Percentiles rank a stretch among this genome's conserved stretches.
Conservation (phyloP, 1,140 invertebrate species). For the Sarcophaga peregrina region DNA sequence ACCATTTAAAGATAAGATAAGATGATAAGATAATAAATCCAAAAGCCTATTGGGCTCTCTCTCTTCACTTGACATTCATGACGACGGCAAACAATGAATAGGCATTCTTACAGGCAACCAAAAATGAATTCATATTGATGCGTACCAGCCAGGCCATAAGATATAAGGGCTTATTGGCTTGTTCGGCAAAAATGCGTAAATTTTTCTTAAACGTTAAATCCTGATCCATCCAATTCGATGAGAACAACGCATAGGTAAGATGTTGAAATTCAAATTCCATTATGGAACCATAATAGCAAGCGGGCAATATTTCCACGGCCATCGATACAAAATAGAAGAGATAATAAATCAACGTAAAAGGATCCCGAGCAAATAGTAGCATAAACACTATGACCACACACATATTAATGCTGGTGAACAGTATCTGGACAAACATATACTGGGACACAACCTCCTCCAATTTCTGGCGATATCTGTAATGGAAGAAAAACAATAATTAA, state of each 20-base stretch:
- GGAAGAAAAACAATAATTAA: background rate
- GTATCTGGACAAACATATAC: slow-evolving; percentile 42
- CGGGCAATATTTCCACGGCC: slow-evolving; percentile 32
- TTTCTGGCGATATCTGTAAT: slow-evolving; percentile 47
- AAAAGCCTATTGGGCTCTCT: too few species aligned
- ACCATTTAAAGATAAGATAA: too few species aligned
- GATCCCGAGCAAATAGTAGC: slow-evolving; percentile 29
- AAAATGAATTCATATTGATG: slow-evolving; percentile 31
- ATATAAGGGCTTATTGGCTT: background rate
- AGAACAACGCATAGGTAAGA: slow-evolving; percentile 29
- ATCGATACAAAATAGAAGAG: slow-evolving; percentile 5
- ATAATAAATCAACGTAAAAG: slow-evolving; percentile 33
- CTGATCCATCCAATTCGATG: slow-evolving; percentile 43
- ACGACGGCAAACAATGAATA: slow-evolving; percentile 37
- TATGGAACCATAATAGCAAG: slow-evolving; percentile 36
- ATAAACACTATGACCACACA: slow-evolving; percentile 18
- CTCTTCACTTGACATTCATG: background rate
- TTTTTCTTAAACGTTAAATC: slow-evolving; percentile 24
- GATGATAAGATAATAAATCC: too few species aligned
- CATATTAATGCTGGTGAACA: slow-evolving; percentile 33
- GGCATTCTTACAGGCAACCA: slow-evolving; percentile 30
- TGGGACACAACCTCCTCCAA: slow-evolving; percentile 45
- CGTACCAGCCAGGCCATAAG: slow-evolving; percentile 29
- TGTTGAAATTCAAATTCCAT: slow-evolving; percentile 38
- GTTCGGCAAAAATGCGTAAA: slow-evolving; percentile 36